Conservation (phyloP, 2,113 vertebrate species). For the Agapornis roseicollis region DNA sequence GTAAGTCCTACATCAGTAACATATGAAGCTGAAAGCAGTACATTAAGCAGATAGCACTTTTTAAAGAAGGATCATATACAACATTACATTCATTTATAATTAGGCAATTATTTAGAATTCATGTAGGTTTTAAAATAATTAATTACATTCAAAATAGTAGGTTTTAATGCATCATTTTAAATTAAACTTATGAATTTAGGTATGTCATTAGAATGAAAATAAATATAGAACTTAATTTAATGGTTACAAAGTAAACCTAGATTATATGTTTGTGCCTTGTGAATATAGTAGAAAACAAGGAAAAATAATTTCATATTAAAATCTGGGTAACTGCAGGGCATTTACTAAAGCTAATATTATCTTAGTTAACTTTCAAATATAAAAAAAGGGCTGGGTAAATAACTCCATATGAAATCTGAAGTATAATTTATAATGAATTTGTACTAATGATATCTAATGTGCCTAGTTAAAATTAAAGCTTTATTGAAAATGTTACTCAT, state of each 20-base stretch:
- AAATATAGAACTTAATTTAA: conserved; percentile 51
- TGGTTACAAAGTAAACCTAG: conserved; percentile 45
- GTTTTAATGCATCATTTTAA: conserved; percentile 64
- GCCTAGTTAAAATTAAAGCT: conserved; percentile 70
- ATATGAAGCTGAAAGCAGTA: background rate
- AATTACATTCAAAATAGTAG: conserved; percentile 45
- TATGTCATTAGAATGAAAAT: conserved; percentile 58
- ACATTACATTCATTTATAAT: conserved; percentile 26
- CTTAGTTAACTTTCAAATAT: conserved; percentile 74
- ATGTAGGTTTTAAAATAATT: conserved; percentile 65
- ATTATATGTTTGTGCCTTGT: conserved; percentile 55
- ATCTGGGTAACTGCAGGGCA: conserved; percentile 60
- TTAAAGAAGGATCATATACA: conserved; percentile 35
- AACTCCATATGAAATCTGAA: conserved; percentile 71
- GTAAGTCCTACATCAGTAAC: background rate
- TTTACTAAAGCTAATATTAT: conserved; percentile 76
- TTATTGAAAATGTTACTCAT: conserved; percentile 77
- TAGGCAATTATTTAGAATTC: conserved; percentile 65
- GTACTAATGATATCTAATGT: conserved; percentile 76
- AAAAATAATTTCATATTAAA: conserved; percentile 58
- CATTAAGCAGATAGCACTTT: conserved; percentile 44
- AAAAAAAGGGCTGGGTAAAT: conserved; percentile 69
- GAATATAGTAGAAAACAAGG: conserved; percentile 57
- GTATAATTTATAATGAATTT: conserved; percentile 78
- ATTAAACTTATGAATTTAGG: conserved; percentile 58